Percentiles rank a stretch among this genome's conserved stretches.
Conservation (phyloP, 2,888 invertebrate genomes). For the Trachelus troglodyta region DNA sequence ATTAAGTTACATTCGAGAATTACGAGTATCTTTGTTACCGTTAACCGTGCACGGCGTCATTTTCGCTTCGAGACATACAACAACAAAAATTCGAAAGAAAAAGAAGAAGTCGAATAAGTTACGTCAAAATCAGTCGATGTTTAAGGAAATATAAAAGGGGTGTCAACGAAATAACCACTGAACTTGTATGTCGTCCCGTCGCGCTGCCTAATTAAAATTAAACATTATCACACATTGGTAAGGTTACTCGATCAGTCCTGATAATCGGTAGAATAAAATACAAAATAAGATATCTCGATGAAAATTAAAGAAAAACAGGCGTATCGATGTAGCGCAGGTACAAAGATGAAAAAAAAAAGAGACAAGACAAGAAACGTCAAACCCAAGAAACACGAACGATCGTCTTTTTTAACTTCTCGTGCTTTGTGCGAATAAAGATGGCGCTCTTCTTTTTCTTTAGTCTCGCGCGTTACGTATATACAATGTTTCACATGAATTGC, state of each 20-base stretch:
- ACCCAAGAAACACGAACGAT: neutral
- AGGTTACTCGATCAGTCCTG: neutral
- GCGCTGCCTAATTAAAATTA: neutral
- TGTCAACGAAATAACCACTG: neutral
- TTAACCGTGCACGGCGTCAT: neutral
- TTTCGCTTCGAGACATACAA: neutral
- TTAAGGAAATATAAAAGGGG: neutral
- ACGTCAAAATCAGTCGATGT: neutral
- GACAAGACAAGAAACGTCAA: neutral
- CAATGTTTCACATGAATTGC: neutral
- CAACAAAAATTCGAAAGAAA: neutral
- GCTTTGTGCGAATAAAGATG: conserved; percentile 42
- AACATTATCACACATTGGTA: neutral
- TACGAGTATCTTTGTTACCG: neutral
- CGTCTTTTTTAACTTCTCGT: conserved; percentile 10
- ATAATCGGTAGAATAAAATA: neutral
- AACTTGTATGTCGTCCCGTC: neutral
- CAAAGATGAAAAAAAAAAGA: neutral
- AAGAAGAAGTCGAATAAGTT: neutral
- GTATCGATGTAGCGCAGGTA: neutral
- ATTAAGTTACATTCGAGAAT: neutral
- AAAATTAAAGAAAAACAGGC: neutral
- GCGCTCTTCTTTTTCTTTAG: conserved; percentile 6
- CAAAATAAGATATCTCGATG: neutral
- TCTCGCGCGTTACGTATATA: neutral